A percentile compares a stretch with the other conserved stretches of the same genome.
Evolutionary conservation across 2,113 vertebrate species (phyloP).

Genomic region (Rana temporaria): DNA sequence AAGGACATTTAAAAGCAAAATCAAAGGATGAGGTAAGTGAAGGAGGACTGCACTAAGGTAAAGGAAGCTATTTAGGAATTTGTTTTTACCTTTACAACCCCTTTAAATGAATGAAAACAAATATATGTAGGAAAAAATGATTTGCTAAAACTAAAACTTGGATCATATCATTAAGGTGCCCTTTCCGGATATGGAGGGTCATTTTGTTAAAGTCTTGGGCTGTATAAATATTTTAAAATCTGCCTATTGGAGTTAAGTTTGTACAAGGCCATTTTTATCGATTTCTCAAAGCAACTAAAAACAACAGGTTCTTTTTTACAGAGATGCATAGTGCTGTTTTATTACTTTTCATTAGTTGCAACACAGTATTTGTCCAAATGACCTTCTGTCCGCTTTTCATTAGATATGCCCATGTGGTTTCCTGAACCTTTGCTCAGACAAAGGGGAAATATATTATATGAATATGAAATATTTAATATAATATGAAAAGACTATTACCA

Average conservation of each 20-base stretch:
- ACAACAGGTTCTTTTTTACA: not conserved
- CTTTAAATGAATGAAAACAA: too few relatives aligned
- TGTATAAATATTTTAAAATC: not conserved
- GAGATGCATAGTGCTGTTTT: slow-evolving; percentile 16
- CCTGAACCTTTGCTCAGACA: slow-evolving; percentile 54
- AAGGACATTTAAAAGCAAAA: too few relatives aligned
- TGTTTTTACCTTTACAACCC: too few relatives aligned
- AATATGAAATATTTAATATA: slow-evolving; percentile 51
- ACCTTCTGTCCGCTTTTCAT: slow-evolving; percentile 51
- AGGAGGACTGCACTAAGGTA: too few relatives aligned
- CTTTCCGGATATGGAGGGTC: too few relatives aligned
- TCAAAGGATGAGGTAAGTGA: too few relatives aligned
- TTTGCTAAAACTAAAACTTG: too few relatives aligned
- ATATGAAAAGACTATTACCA: slow-evolving; percentile 55
- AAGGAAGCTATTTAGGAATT: too few relatives aligned
- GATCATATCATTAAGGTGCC: too few relatives aligned
- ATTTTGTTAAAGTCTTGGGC: too few relatives aligned
- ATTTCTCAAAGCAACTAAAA: not conserved
- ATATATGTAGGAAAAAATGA: too few relatives aligned
- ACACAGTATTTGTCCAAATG: slow-evolving; percentile 30
- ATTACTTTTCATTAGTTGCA: slow-evolving; percentile 46
- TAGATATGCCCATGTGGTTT: slow-evolving; percentile 36
- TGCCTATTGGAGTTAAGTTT: not conserved
- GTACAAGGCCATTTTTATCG: not conserved
- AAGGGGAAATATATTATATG: slow-evolving; percentile 54